Conservation (phyloP, 1,140 invertebrate species). For the Cryptotermes secundus region DNA sequence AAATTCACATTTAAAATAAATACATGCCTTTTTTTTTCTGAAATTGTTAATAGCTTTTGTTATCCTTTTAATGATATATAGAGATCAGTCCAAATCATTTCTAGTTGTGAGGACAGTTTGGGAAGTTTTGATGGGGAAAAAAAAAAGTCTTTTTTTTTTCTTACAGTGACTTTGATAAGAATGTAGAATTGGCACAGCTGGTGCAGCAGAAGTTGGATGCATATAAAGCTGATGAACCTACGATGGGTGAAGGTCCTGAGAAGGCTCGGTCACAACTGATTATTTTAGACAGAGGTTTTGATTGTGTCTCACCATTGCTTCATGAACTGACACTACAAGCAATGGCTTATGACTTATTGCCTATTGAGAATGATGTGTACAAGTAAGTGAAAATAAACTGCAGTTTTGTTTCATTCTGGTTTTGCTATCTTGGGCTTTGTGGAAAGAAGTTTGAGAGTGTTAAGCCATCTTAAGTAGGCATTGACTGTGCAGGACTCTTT, state of each 20-base stretch:
- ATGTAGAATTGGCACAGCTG: conserved; percentile 94
- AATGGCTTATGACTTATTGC: conserved; percentile 98
- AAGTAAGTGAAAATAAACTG: conserved; percentile 59
- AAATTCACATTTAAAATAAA: too few species aligned
- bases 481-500: too few species aligned
- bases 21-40: too few species aligned
- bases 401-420: background rate
- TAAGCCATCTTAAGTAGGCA: too few species aligned
- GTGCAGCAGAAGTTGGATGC: conserved; percentile 99
- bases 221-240: conserved; percentile 99
- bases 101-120: too few species aligned
- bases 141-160: conserved; percentile 25
- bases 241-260: conserved; percentile 98
- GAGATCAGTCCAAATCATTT: too few species aligned
- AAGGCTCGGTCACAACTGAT: conserved; percentile 94
- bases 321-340: conserved; percentile 99
- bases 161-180: conserved; percentile 89
- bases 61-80: too few species aligned
- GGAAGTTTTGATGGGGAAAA: too few species aligned
- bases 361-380: conserved; percentile 99
- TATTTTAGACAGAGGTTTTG: conserved; percentile 97
- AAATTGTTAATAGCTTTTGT: too few species aligned
- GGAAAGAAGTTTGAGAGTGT: too few species aligned
- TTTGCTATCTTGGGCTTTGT: too few species aligned
- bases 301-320: conserved; percentile 94